phyloP scores from a whole-genome alignment of 2,113 vertebrate species.

The Mastomys coucha region DNA sequence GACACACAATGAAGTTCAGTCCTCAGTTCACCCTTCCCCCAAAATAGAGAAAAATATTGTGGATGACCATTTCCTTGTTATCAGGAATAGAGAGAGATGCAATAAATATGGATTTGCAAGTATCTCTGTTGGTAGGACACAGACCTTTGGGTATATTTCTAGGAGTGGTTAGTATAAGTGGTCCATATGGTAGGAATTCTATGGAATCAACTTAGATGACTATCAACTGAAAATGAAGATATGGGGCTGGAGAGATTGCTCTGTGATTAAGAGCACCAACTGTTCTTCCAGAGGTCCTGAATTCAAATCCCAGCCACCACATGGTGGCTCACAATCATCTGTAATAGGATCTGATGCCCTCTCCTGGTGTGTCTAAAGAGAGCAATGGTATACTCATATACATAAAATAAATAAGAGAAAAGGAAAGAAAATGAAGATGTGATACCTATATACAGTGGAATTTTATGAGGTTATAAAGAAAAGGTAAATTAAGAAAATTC shows the following conservation, averaged over 20 bases:
- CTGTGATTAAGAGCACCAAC: no score
- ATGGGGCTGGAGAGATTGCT: background rate
- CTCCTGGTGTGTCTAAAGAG: no score
- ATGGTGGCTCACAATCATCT: no score
- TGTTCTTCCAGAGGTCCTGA: no score
- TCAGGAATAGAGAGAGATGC: background rate
- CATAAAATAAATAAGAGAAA: no score
- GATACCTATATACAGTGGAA: background rate
- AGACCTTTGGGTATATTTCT: background rate
- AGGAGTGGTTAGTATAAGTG: background rate
- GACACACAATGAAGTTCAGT: background rate
- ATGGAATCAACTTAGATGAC: background rate
- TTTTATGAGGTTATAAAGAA: background rate
- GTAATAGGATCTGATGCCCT: no score
- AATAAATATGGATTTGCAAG: background rate
- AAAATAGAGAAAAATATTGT: background rate
- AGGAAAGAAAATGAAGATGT: background rate
- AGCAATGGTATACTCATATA: no score
- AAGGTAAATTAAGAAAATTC: background rate
- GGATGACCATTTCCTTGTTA: background rate
- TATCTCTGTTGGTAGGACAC: background rate
- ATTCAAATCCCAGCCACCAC: no score
- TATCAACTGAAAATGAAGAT: background rate
- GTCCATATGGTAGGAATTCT: background rate
- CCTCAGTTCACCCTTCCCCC: background rate